These are phyloP conservation scores for Arbacia lixula DNA, from an alignment of 53 echinoderm and acorn worm species.

Conservation along the genomic window DNA sequence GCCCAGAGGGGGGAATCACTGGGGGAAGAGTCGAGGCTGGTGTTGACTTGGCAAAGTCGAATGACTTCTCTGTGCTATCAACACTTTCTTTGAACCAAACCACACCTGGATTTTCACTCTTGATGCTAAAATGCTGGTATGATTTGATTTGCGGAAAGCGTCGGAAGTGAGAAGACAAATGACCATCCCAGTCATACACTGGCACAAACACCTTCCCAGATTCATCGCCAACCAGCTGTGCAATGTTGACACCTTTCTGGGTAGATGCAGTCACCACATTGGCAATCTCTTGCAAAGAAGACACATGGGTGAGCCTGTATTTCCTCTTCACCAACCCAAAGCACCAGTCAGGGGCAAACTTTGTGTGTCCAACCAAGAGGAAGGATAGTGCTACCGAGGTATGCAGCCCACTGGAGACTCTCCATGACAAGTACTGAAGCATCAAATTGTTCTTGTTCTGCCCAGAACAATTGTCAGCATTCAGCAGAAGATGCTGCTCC, in stretches of 20 bases:
- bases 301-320: slow-evolving; percentile 43
- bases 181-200: slow-evolving; percentile 1
- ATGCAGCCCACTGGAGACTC: slow-evolving; percentile 47
- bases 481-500: slow-evolving; percentile 29
- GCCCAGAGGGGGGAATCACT: no score
- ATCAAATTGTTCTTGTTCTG: slow-evolving; percentile 57
- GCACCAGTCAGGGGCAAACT: slow-evolving; percentile 76
- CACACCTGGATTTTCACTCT: slow-evolving; percentile 2
- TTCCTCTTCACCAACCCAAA: slow-evolving; percentile 64
- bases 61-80: slow-evolving; percentile 11
- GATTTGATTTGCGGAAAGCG: slow-evolving; percentile 20
- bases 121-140: background rate
- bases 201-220: background rate
- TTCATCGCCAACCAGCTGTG: slow-evolving; percentile 12
- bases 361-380: slow-evolving; percentile 63
- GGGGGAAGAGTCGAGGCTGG: no score
- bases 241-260: background rate
- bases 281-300: slow-evolving; percentile 36
- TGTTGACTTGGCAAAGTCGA: background rate
- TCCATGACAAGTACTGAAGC: slow-evolving; percentile 57
- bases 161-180: background rate
- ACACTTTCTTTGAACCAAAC: slow-evolving; percentile 8
- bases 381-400: slow-evolving; percentile 41
- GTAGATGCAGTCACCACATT: slow-evolving; percentile 26
- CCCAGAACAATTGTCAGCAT: slow-evolving; percentile 25